These are phyloP conservation scores for Conus ventricosus DNA, from an alignment of 1,140 invertebrate genomes.

Conservation along the genomic window DNA sequence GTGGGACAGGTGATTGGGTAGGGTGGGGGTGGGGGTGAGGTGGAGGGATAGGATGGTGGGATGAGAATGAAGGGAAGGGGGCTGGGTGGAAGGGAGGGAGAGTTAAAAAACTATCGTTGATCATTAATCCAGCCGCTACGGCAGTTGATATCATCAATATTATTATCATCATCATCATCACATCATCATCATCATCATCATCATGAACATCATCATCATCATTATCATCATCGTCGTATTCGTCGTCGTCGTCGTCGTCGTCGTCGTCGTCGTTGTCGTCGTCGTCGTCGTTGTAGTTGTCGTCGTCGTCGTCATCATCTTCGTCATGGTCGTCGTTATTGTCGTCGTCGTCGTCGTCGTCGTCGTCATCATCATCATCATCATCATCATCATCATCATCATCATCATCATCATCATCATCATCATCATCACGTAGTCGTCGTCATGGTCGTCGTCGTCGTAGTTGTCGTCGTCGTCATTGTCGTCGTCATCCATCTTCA, in stretches of 20 bases:
- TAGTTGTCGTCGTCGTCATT: too few species aligned
- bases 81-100: too few species aligned
- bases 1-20: background rate
- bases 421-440: background rate
- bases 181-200: slow-evolving; percentile 52
- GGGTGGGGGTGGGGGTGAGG: too few species aligned
- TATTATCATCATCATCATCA: slow-evolving; percentile 20
- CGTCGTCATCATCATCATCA: too few species aligned
- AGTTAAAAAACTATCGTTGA: background rate
- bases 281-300: too few species aligned
- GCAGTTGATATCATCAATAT: slow-evolving; percentile 39
- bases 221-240: background rate
- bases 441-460: too few species aligned
- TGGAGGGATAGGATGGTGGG: too few species aligned
- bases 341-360: too few species aligned
- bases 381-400: slow-evolving; percentile 12
- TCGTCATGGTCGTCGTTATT: background rate
- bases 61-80: too few species aligned
- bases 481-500: too few species aligned
- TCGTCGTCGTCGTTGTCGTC: background rate
- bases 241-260: background rate
- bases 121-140: background rate
- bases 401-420: slow-evolving; percentile 26
- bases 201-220: slow-evolving; percentile 42
- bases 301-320: background rate